Conservation (phyloP, 2,797 vertebrate genomes). For the Catostomus latipinnis region DNA sequence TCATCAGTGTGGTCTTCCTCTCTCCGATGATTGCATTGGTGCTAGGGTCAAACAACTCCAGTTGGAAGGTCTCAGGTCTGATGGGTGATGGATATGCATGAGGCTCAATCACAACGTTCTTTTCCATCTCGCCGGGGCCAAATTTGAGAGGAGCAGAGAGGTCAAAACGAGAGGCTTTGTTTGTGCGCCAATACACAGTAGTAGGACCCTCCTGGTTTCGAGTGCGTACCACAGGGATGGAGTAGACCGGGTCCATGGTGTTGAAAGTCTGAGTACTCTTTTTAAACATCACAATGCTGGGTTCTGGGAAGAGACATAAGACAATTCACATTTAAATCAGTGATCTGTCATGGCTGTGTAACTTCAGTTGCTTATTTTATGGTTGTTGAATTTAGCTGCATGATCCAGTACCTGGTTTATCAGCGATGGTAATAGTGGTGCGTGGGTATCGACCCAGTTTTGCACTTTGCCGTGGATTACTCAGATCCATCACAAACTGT, state of each 20-base stretch:
- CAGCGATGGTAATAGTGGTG: conserved; percentile 87
- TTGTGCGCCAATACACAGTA: conserved; percentile 77
- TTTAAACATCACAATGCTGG: conserved; percentile 78
- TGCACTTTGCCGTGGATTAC: conserved; percentile 87
- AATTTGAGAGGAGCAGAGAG: conserved; percentile 73
- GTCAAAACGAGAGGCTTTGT: conserved; percentile 72
- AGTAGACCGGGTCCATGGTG: conserved; percentile 69
- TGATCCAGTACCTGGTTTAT: conserved; percentile 78
- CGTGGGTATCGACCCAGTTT: conserved; percentile 89
- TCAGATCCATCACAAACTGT: conserved; percentile 90
- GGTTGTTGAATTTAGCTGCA: conserved; percentile 24
- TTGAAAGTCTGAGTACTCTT: conserved; percentile 74
- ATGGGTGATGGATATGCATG: conserved; percentile 57
- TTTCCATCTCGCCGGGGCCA: conserved; percentile 75
- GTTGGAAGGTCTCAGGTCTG: conserved; percentile 72
- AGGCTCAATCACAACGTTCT: conserved; percentile 74
- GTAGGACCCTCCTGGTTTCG: conserved; percentile 68
- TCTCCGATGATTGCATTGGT: conserved; percentile 71
- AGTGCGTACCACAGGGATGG: conserved; percentile 78
- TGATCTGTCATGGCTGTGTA: neutral
- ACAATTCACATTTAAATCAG: neutral
- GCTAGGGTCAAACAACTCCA: conserved; percentile 80
- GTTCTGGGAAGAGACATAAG: conserved; percentile 64
- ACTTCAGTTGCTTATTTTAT: neutral
- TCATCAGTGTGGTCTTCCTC: conserved; percentile 74